Conservation (phyloP, 2,888 invertebrate genomes). For the Emmelina monodactyla region DNA sequence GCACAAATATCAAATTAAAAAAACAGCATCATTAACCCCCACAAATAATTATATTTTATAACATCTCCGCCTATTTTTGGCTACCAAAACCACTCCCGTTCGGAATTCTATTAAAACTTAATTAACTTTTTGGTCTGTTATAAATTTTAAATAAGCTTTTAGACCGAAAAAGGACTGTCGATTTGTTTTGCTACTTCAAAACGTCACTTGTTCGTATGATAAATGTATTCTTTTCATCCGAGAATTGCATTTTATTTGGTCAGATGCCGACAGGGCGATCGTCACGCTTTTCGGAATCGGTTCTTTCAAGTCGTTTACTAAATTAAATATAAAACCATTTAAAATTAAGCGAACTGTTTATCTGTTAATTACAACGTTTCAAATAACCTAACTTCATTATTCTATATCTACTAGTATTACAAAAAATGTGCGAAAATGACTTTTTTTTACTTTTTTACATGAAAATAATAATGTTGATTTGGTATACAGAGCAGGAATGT, state of each 20-base stretch:
- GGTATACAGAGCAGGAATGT: no score
- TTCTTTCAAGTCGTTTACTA: no score
- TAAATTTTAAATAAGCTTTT: slow-evolving; percentile 52
- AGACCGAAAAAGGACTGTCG: slow-evolving; percentile 42
- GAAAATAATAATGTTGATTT: no score
- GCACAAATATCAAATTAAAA: slow-evolving; percentile 31
- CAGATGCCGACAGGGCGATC: slow-evolving; percentile 39
- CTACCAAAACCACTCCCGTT: slow-evolving; percentile 63
- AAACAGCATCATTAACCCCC: slow-evolving; percentile 42
- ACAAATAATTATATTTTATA: slow-evolving; percentile 64
- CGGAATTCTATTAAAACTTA: slow-evolving; percentile 65
- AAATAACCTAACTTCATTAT: no score
- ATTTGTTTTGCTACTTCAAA: slow-evolving; percentile 65
- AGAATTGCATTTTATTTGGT: slow-evolving; percentile 46
- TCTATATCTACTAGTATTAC: no score
- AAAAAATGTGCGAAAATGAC: no score
- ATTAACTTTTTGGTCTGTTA: slow-evolving; percentile 57
- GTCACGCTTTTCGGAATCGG: slow-evolving; percentile 18
- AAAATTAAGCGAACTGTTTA: no score
- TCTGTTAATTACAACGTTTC: no score
- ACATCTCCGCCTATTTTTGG: slow-evolving; percentile 64
- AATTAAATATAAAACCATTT: no score
- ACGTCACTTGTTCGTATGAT: slow-evolving; percentile 60
- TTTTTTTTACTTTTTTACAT: no score
- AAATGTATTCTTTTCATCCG: slow-evolving; percentile 52